A percentile compares a stretch with the other conserved stretches of the same genome.
Evolutionary conservation across 1,140 invertebrate genomes (phyloP).

Genomic region (Macrobrachium nipponense): DNA sequence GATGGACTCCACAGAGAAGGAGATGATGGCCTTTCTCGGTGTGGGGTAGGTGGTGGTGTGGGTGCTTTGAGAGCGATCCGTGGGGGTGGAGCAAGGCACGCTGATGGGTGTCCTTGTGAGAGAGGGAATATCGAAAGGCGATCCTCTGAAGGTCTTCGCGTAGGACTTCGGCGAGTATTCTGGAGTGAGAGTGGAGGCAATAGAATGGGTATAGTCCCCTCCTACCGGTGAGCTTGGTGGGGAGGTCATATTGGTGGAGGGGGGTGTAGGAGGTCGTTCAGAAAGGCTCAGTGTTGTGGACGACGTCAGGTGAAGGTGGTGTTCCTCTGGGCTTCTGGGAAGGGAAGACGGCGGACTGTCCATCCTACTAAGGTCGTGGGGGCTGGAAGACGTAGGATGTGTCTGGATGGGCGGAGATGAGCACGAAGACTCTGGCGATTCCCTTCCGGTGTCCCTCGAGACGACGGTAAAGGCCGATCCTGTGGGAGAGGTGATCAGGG

Average conservation of each 20-base stretch:
- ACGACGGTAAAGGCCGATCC: constrained; percentile 38
- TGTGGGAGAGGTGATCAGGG: constrained; percentile 37
- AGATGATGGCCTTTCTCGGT: constrained; percentile 54
- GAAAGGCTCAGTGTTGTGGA: not conserved
- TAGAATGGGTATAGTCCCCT: not conserved
- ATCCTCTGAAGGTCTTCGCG: not conserved
- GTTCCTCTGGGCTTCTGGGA: not conserved
- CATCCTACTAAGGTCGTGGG: not conserved
- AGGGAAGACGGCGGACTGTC: constrained; percentile 5
- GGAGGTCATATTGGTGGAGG: not conserved
- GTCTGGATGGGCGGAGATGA: constrained; percentile 34
- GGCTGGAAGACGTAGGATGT: constrained; percentile 10
- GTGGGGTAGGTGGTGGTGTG: constrained; percentile 44
- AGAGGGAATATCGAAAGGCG: not conserved
- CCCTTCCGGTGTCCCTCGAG: not conserved
- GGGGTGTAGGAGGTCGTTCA: not conserved
- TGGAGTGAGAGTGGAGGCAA: constrained; percentile 5
- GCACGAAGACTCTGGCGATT: constrained; percentile 31
- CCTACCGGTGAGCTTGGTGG: not conserved
- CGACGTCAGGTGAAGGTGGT: not conserved
- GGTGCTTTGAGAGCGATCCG: not conserved
- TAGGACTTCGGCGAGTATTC: not conserved
- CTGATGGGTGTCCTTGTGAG: not conserved
- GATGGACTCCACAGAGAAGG: constrained; percentile 64
- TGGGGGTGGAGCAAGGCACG: not conserved